Conservation (phyloP, 37 sponge, comb jelly and placozoan genomes). For the Petrosia ficiformis region DNA sequence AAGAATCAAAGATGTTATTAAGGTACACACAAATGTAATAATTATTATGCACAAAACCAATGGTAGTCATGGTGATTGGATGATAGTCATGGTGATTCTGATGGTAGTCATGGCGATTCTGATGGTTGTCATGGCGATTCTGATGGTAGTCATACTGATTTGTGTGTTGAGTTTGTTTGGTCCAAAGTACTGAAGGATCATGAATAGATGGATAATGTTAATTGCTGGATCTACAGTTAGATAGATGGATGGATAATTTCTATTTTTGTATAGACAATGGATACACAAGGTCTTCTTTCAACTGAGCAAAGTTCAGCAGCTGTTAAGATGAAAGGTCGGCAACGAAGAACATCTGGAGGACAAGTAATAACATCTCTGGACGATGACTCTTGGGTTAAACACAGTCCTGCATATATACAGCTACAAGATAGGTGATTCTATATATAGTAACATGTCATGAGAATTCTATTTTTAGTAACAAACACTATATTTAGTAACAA, state of each 20-base stretch:
- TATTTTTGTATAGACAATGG: conserved; percentile 51
- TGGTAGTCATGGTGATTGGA: no score
- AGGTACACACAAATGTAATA: not conserved
- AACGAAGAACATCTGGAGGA: not conserved
- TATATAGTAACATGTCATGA: no score
- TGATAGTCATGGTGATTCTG: no score
- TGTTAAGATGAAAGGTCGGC: not conserved
- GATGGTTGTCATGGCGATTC: no score
- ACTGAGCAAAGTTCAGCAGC: conserved; percentile 13
- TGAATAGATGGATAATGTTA: no score
- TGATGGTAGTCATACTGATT: no score
- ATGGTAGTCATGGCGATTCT: no score
- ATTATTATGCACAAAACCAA: not conserved
- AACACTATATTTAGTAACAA: not conserved
- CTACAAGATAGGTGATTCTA: conserved; percentile 43
- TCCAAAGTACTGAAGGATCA: no score
- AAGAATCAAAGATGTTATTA: conserved; percentile 3
- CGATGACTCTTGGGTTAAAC: conserved; percentile 37
- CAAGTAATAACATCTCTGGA: not conserved
- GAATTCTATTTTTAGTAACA: not conserved
- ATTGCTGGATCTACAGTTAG: conserved; percentile 26
- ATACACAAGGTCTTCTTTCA: conserved; percentile 27
- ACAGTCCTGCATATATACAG: conserved; percentile 33
- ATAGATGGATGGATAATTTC: conserved; percentile 37
- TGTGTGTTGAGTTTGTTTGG: no score